Evolutionary conservation across 2,888 invertebrate genomes (phyloP), one percentile per base, ranked within the genome.

Genomic region (Noctua comes): DNA sequence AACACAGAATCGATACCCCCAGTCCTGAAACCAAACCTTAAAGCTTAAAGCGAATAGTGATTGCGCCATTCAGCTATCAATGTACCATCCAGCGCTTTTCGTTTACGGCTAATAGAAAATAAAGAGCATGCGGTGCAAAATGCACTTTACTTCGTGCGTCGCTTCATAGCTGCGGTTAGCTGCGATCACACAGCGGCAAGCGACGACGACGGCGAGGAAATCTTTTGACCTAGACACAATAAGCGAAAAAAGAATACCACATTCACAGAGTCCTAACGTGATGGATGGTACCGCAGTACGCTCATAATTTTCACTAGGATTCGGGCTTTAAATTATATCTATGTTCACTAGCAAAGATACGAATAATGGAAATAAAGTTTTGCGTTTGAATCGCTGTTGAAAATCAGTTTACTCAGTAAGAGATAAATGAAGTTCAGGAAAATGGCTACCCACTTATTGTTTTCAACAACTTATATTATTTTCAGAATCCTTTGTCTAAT

Each of bases 81-180:
- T 75, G 82, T 76, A 78, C 80, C 75, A 79, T 81, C 72, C 71
- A 76, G 72, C 79, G 78, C 76, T 86, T 86, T 86, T 84, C 87
- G 80, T 79, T 82, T 84, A 86, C 70, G 31, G 68, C 76, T 86
- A 80, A 85, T 79, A 83, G 76, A 82, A 86, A 88, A 84, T 90
- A 90, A 90, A 90, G 86, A 86, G 87, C 82, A 86, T 86, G 75
- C 82, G 84, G 86, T 68, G 77, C 82, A 80, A 88, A 88, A 86
- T 90, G 87, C 87, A 90, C 84, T 89, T 87, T 82, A 81, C 71
- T 84, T 78, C 73, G 73, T 80, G 81, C 76, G 82, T 86, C 84
- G 80, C 86, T 87, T 73, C 82, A 86, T 46, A 76, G 79, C 75
- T 86, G 89, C 76, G 88, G 89, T 90, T 84, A 76, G 82, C 85